A percentile compares a stretch with the other conserved stretches of the same genome.
phyloP scores from a whole-genome alignment of 2,888 invertebrate species.

The Acrocyrtus sp. region DNA sequence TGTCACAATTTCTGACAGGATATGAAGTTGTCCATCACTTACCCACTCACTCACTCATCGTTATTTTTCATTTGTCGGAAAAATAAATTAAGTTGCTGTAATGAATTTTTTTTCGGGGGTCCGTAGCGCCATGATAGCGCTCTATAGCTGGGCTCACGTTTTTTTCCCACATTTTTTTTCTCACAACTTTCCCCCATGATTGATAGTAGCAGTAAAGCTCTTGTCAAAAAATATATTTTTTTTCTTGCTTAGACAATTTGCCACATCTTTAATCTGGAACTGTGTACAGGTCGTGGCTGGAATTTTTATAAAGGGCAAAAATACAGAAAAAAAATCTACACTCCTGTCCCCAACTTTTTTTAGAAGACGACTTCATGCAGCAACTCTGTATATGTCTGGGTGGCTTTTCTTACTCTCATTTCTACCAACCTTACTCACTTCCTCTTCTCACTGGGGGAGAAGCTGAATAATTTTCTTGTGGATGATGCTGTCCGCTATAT shows the following conservation, averaged over 20 bases:
- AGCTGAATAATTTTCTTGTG: not conserved
- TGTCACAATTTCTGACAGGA: no score
- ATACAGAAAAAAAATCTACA: no score
- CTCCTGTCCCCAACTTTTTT: no score
- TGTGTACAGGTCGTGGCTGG: conserved; percentile 18
- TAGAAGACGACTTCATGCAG: not conserved
- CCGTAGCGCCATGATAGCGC: no score
- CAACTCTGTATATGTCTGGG: not conserved
- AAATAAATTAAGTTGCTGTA: no score
- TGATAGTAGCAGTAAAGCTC: conserved; percentile 18
- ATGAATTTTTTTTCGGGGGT: no score
- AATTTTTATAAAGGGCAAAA: no score
- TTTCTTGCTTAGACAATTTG: conserved; percentile 15
- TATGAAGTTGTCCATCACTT: conserved; percentile 30
- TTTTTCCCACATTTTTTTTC: no score
- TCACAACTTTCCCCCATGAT: conserved; percentile 1
- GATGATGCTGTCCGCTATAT: no score
- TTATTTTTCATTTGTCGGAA: no score
- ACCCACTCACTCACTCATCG: conserved; percentile 1
- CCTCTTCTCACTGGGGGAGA: not conserved
- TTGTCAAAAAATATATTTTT: no score
- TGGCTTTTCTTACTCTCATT: not conserved
- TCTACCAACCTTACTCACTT: not conserved
- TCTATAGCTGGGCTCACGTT: no score
- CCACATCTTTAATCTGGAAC: conserved; percentile 19